Evolutionary conservation across 2,113 vertebrate genomes (phyloP), one percentile per base, ranked within the genome.

Genomic region (Anhinga anhinga): DNA sequence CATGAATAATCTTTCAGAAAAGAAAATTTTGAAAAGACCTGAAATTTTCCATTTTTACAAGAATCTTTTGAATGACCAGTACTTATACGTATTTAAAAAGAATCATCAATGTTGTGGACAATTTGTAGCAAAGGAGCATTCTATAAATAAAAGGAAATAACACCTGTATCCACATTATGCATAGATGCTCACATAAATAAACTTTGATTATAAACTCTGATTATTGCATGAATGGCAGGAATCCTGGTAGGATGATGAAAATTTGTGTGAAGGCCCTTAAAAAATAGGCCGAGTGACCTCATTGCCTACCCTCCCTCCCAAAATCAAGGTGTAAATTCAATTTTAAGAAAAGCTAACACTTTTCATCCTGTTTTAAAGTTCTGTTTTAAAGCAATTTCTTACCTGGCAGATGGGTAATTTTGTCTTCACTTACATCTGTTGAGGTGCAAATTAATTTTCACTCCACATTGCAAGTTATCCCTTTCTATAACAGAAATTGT

Each of bases 361-460:
- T 98, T 97, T 96, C 79, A 67, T 96, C 97, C 6, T 56, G 53
- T 97, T 97, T 98, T 97, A 95, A 97, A 98, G 74, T 94, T 97
- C 52, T 94, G 27, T 97, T 98, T 98, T 98, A 96, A 96, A 98
- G 90, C 82, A 85, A 95, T 97, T 98, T 98, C 88, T 98, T 98
- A 97, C 96, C 94, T 98, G 90, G 89, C 89, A 98, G 95, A 97
- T 96, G 88, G 93, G 50, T 94, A 95, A 93, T 92, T 98, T 90
- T 96, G 63, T 96, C 81, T 95, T 97, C 93, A 82, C 91, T 94
- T 97, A 86, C 80, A 96, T 97, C 97, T 97, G 91, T 95, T 95
- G 91, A 98, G 79, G 96, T 98, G 97, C 50, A 97, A 98, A 98
- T 98, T 98, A 98, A 97, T 97, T 97, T 98, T 97, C 96, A 65